A percentile compares a stretch with the other conserved stretches of the same genome.
phyloP scores from a whole-genome alignment of 2,113 vertebrate species.

The Xiphophorus maculatus region DNA sequence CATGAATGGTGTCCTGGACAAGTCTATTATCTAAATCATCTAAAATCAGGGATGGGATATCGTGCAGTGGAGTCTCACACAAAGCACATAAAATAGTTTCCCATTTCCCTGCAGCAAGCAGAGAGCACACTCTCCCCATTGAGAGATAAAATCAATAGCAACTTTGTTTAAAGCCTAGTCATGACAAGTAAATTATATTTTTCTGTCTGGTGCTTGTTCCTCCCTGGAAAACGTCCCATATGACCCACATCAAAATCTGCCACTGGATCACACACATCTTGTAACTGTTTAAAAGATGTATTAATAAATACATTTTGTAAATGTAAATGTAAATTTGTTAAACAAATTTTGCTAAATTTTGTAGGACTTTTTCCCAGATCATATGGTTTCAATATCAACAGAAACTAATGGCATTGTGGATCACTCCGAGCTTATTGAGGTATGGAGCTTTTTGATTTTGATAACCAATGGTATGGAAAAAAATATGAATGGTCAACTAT shows the following conservation, averaged over 20 bases:
- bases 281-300: background rate
- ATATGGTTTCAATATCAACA: conserved; percentile 92
- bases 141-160: background rate
- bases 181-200: background rate
- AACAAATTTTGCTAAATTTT: conserved; percentile 26
- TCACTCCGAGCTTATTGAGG: conserved; percentile 91
- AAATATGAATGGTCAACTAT: conserved; percentile 15
- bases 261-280: background rate
- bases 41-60: background rate
- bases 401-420: conserved; percentile 86
- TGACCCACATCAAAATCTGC: background rate
- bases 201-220: background rate
- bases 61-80: background rate
- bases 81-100: background rate
- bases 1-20: background rate
- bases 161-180: background rate
- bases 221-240: background rate
- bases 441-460: conserved; percentile 56
- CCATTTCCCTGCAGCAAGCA: background rate
- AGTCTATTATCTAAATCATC: background rate
- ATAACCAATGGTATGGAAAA: background rate
- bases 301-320: background rate
- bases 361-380: conserved; percentile 96
- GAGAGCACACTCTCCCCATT: background rate
- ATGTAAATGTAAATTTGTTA: background rate